phyloP scores from a whole-genome alignment of 2,113 vertebrate species.

The Daphoenositta chrysoptera region DNA sequence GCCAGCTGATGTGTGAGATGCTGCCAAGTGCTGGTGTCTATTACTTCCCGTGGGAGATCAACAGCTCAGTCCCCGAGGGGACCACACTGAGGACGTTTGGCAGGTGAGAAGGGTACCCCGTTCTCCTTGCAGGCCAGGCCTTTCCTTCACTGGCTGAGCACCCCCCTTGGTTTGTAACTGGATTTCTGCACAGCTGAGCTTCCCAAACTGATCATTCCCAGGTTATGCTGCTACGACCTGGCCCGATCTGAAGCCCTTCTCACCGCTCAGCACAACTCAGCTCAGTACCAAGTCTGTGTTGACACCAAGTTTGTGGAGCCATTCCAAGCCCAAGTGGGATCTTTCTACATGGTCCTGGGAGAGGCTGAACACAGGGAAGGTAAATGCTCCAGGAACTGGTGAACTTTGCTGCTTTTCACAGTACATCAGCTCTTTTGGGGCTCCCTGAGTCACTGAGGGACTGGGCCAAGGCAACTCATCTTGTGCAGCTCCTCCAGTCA shows the following conservation, averaged over 20 bases:
- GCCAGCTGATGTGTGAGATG: constrained; percentile 8
- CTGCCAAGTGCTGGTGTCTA: constrained; percentile 80
- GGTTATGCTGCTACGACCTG: constrained; percentile 79
- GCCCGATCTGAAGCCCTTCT: constrained; percentile 77
- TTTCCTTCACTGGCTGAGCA: constrained; percentile 34
- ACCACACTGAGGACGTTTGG: constrained; percentile 81
- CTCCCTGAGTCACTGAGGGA: not conserved
- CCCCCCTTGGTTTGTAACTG: not conserved
- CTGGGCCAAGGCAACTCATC: not conserved
- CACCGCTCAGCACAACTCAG: constrained; percentile 68
- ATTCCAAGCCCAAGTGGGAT: constrained; percentile 81
- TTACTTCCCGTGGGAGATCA: constrained; percentile 86
- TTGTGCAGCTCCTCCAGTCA: fast-evolving
- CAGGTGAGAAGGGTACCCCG: constrained; percentile 68
- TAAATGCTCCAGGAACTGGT: constrained; percentile 50
- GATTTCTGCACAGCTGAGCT: not conserved
- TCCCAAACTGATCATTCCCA: constrained; percentile 23
- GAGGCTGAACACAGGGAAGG: constrained; percentile 80
- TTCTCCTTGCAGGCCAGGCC: not conserved
- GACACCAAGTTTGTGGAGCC: constrained; percentile 88
- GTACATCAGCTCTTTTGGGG: not conserved
- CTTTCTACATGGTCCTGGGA: constrained; percentile 85
- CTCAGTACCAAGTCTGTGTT: constrained; percentile 73
- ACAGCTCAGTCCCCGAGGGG: constrained; percentile 74
- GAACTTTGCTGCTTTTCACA: not conserved